phyloP scores from a whole-genome alignment of 2,888 invertebrate genomes.

The Protophormia terraenovae region DNA sequence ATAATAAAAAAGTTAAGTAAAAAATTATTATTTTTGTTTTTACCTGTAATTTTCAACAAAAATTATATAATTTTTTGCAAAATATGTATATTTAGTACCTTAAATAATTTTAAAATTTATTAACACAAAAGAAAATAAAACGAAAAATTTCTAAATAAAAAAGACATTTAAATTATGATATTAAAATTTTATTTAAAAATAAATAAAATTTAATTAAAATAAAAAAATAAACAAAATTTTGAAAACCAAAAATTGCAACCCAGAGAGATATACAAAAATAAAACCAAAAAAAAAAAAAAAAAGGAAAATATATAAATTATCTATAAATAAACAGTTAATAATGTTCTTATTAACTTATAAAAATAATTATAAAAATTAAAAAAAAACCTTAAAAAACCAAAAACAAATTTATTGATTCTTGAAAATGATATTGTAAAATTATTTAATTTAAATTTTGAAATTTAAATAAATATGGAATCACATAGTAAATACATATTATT shows the following conservation, averaged over 20 bases:
- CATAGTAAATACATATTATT: slow-evolving; percentile 30
- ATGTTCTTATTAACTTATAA: slow-evolving; percentile 57
- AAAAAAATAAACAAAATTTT: not conserved
- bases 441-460: slow-evolving; percentile 36
- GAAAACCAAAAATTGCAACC: slow-evolving; percentile 37
- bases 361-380: not conserved
- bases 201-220: no score
- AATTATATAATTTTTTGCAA: slow-evolving; percentile 10
- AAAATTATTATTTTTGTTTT: slow-evolving; percentile 31
- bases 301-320: slow-evolving; percentile 5
- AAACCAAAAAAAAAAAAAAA: not conserved
- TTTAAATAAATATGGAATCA: slow-evolving; percentile 49
- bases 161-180: not conserved
- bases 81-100: slow-evolving; percentile 60
- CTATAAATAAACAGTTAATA: slow-evolving; percentile 49
- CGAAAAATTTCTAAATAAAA: not conserved
- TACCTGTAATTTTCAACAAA: slow-evolving; percentile 37
- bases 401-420: slow-evolving; percentile 42
- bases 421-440: slow-evolving; percentile 57
- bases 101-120: slow-evolving; percentile 56
- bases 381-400: not conserved
- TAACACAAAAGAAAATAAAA: not conserved
- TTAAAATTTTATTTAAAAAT: slow-evolving; percentile 21
- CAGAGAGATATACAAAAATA: slow-evolving; percentile 18
- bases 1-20: not conserved